Percentiles rank a stretch among this genome's conserved stretches.
These are phyloP conservation scores for Mesembrinibis cayennensis DNA, from an alignment of 2,113 vertebrate species.

Conservation along the genomic window DNA sequence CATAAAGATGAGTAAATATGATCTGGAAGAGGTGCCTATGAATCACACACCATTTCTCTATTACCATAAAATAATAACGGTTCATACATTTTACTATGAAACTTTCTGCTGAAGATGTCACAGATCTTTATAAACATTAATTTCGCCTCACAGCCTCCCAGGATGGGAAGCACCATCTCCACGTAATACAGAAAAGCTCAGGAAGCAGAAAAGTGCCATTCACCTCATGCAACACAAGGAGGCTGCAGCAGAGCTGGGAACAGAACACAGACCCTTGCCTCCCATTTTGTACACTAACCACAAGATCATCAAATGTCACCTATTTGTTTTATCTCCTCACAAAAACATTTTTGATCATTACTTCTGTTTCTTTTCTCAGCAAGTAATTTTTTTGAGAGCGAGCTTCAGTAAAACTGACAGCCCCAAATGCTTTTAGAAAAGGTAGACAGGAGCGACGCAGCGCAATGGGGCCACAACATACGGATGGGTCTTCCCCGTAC, in stretches of 20 bases:
- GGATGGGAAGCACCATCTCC: background rate
- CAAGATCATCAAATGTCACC: background rate
- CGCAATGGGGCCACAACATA: background rate
- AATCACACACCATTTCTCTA: background rate
- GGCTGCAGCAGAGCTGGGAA: conserved; percentile 2
- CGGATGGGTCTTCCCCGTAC: rapidly evolving
- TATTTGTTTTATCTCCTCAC: background rate
- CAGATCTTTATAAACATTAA: background rate
- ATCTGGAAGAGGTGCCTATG: background rate
- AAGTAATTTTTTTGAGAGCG: background rate
- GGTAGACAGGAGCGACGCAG: background rate
- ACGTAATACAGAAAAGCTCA: rapidly evolving
- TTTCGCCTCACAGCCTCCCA: background rate
- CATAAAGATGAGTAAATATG: background rate
- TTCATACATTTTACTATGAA: background rate
- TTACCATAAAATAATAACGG: background rate
- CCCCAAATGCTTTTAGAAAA: background rate
- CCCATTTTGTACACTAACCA: background rate
- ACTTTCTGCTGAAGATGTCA: background rate
- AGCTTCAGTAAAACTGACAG: background rate
- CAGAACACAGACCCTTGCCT: background rate
- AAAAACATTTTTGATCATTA: background rate
- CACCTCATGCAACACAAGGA: background rate
- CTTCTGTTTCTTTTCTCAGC: background rate
- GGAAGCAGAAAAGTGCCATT: background rate